phyloP scores from a whole-genome alignment of 1,140 invertebrate species.

The Pararge aegeria region DNA sequence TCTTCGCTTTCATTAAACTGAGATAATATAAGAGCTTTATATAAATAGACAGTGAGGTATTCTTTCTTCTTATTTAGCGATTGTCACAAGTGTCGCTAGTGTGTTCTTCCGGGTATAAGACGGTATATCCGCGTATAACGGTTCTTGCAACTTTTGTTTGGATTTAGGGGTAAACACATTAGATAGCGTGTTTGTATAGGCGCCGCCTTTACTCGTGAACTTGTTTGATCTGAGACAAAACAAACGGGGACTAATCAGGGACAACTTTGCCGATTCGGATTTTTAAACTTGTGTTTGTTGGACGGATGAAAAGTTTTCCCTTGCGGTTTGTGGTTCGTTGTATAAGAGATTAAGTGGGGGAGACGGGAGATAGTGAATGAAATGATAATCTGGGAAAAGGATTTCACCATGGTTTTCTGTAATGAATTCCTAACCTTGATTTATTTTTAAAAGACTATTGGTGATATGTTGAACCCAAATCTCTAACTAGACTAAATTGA shows the following conservation, averaged over 20 bases:
- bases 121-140: conserved; percentile 45
- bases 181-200: conserved; percentile 69
- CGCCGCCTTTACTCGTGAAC: conserved; percentile 50
- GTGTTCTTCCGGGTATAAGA: conserved; percentile 39
- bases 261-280: conserved; percentile 56
- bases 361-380: neutral
- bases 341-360: conserved; percentile 14
- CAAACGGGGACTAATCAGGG: conserved; percentile 61
- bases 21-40: too few species aligned
- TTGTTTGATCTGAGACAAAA: conserved; percentile 71
- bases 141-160: conserved; percentile 68
- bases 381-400: conserved; percentile 9
- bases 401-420: neutral
- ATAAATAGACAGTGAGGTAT: too few species aligned
- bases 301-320: conserved; percentile 31
- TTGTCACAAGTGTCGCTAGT: neutral
- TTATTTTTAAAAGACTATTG: too few species aligned
- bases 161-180: conserved; percentile 73
- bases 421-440: neutral
- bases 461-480: too few species aligned
- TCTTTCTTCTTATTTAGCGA: neutral
- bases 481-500: too few species aligned
- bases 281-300: conserved; percentile 45
- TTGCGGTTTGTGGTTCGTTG: conserved; percentile 14
- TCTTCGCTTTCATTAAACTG: too few species aligned